phyloP scores from a whole-genome alignment of 2,113 vertebrate species.

The Oenanthe oenanthe region DNA sequence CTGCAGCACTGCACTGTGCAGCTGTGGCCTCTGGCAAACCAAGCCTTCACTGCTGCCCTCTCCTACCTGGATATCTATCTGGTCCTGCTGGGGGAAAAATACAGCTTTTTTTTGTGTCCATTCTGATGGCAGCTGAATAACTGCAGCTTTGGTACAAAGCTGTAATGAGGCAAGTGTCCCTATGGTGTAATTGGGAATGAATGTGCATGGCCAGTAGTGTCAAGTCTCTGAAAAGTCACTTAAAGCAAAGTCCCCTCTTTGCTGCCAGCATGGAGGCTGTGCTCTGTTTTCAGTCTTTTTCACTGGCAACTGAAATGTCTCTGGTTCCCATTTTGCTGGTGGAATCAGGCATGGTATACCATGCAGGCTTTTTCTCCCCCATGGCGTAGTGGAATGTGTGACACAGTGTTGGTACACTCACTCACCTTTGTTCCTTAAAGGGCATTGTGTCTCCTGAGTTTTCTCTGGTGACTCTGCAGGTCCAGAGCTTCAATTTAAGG shows the following conservation, averaged over 20 bases:
- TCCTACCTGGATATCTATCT: constrained; percentile 50
- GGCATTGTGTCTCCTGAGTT: background rate
- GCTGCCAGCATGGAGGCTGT: background rate
- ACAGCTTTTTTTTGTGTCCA: background rate
- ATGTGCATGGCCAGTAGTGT: background rate
- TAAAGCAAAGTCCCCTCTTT: background rate
- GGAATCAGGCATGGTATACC: too few species aligned
- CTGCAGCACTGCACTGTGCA: background rate
- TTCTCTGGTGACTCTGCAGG: background rate
- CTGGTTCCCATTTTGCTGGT: background rate
- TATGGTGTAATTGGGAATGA: constrained; percentile 39
- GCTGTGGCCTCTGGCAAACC: background rate
- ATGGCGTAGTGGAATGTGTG: background rate
- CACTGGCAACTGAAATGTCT: background rate
- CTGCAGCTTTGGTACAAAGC: constrained; percentile 33
- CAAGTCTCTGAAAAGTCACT: constrained; percentile 34
- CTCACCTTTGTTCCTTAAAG: background rate
- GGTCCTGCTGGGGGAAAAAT: constrained; percentile 41
- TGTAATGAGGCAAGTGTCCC: constrained; percentile 50
- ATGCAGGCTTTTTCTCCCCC: background rate
- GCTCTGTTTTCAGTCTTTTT: background rate
- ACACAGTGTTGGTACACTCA: background rate
- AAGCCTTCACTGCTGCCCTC: background rate
- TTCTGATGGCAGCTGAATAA: constrained; percentile 50
- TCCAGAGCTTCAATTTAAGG: background rate